These are phyloP conservation scores for Quiscalus mexicanus DNA, from an alignment of 2,113 vertebrate species.

Conservation along the genomic window DNA sequence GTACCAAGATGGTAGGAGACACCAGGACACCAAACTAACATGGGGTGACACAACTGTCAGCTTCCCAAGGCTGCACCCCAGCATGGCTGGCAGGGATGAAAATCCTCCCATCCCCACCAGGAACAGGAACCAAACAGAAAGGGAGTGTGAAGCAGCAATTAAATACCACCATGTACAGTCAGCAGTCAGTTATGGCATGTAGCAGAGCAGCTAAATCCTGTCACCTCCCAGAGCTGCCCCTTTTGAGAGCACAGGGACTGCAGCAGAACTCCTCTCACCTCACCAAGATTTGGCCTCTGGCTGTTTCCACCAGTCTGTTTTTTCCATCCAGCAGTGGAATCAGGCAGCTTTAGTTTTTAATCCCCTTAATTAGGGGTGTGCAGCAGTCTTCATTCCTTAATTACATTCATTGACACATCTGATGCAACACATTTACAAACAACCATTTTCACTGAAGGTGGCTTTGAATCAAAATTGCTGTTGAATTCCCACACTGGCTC, in stretches of 20 bases:
- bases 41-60: background rate
- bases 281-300: background rate
- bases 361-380: constrained; percentile 50
- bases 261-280: background rate
- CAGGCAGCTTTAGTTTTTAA: constrained; percentile 48
- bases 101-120: background rate
- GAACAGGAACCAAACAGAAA: background rate
- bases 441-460: constrained; percentile 18
- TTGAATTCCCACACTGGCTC: background rate
- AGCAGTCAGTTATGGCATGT: background rate
- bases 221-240: background rate
- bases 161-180: background rate
- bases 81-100: background rate
- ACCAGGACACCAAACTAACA: background rate
- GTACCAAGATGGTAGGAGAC: fast-evolving
- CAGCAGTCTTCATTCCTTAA: constrained; percentile 50
- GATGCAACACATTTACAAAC: constrained; percentile 49
- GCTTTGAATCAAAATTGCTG: background rate
- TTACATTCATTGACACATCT: constrained; percentile 47
- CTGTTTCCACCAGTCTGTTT: background rate
- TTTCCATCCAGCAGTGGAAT: constrained; percentile 26
- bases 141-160: background rate
- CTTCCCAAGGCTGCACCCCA: background rate
- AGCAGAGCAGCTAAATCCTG: background rate
- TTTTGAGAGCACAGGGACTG: fast-evolving